Conservation (phyloP, 2,113 vertebrate genomes). For the Laticauda laticaudata region DNA sequence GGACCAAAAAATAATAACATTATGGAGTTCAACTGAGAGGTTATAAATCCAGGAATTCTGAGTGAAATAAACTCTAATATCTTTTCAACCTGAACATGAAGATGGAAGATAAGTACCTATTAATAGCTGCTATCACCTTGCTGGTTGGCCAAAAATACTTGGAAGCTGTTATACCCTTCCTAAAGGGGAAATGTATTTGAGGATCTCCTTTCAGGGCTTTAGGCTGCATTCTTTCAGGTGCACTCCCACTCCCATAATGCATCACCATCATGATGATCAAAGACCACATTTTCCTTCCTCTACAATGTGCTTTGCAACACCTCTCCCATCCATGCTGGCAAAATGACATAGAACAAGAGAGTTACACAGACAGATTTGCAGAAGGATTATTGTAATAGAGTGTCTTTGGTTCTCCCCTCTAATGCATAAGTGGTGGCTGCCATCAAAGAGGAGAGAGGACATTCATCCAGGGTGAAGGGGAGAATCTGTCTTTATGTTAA, state of each 20-base stretch:
- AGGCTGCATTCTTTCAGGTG: background rate
- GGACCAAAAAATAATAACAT: background rate
- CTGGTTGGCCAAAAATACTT: background rate
- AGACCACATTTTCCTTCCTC: background rate
- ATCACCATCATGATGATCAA: background rate
- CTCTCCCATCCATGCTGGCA: background rate
- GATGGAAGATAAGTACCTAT: background rate
- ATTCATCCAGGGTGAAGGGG: background rate
- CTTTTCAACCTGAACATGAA: background rate
- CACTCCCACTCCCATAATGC: background rate
- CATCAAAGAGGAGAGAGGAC: background rate
- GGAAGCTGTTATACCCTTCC: background rate
- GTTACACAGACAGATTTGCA: background rate
- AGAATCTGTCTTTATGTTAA: background rate
- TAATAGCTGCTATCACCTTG: background rate
- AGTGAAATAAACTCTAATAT: background rate
- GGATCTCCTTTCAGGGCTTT: conserved; percentile 9
- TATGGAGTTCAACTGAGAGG: background rate
- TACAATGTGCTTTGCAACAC: background rate
- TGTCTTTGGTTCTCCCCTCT: background rate
- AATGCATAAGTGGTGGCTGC: background rate
- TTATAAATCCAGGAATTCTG: background rate
- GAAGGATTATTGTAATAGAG: background rate
- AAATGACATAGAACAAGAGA: background rate
- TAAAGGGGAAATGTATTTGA: background rate